Conservation (phyloP, 2,888 invertebrate species). For the Megalurothrips usitatus region DNA sequence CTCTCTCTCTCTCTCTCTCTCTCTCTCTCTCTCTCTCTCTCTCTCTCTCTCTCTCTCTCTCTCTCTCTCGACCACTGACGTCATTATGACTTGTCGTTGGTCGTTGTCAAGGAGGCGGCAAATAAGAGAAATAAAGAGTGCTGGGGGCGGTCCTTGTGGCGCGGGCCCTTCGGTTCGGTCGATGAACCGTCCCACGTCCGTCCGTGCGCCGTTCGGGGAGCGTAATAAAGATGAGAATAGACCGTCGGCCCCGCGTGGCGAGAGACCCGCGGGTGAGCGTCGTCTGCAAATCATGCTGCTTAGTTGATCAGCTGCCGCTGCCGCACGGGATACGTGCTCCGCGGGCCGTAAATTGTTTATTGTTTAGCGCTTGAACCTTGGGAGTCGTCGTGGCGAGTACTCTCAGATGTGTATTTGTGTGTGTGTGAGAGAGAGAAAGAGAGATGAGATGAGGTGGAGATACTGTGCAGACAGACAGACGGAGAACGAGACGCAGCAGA, state of each 20-base stretch:
- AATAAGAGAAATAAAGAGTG: too few species aligned
- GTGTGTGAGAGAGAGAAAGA: not conserved
- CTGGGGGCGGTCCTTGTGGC: too few species aligned
- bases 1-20: not conserved
- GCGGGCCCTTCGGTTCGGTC: not conserved
- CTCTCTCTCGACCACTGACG: not conserved
- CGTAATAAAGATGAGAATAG: constrained; percentile 5
- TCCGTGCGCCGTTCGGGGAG: not conserved
- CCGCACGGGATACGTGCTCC: too few species aligned
- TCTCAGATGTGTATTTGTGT: not conserved
- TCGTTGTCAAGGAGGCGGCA: too few species aligned
- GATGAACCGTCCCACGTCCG: not conserved
- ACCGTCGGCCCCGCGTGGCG: not conserved
- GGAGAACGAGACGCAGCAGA: not conserved
- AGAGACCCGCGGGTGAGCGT: not conserved
- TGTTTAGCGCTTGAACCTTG: too few species aligned
- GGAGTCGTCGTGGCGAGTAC: too few species aligned
- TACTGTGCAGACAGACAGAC: too few species aligned
- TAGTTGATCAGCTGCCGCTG: not conserved
- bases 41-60: not conserved
- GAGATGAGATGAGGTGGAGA: not conserved
- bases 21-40: constrained; percentile 11
- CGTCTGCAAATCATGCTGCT: constrained; percentile 6
- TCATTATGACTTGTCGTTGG: too few species aligned
- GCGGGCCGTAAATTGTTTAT: too few species aligned